Percentiles rank a stretch among this genome's conserved stretches.
Evolutionary conservation across 2,113 vertebrate species (phyloP).

Genomic region (Spea multiplicata): DNA sequence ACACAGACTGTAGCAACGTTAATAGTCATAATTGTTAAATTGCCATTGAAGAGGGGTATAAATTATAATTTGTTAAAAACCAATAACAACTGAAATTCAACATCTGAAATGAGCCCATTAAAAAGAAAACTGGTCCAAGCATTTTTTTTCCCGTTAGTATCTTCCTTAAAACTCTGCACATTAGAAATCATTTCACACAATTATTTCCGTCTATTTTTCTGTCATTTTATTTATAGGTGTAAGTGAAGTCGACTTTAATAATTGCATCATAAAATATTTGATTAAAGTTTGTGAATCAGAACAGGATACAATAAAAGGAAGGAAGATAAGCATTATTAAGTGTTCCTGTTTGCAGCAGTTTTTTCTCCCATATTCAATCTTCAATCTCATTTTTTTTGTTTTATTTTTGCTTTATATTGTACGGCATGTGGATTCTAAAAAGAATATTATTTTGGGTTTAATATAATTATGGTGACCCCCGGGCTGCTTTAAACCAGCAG

Average conservation of each 20-base stretch:
- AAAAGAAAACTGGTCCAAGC: neutral
- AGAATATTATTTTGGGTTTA: no score
- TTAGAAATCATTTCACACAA: neutral
- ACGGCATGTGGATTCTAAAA: no score
- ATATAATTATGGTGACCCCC: no score
- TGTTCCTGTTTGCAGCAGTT: no score
- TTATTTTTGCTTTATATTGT: no score
- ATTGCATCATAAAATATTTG: conserved; percentile 2
- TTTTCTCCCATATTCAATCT: no score
- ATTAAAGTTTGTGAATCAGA: conserved; percentile 35
- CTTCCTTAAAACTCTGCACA: neutral
- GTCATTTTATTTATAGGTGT: neutral
- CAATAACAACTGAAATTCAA: neutral
- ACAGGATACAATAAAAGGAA: conserved; percentile 4
- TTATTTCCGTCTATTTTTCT: neutral
- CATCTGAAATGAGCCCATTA: neutral
- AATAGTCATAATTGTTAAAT: neutral
- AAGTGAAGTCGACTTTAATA: conserved; percentile 30
- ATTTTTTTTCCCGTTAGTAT: no score
- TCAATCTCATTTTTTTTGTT: no score
- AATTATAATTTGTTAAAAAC: neutral
- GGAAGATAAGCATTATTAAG: neutral
- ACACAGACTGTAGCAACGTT: no score
- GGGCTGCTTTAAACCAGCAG: no score
- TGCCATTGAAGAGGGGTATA: neutral